Conservation (phyloP, 2,888 invertebrate genomes). For the Acleris laterana region DNA sequence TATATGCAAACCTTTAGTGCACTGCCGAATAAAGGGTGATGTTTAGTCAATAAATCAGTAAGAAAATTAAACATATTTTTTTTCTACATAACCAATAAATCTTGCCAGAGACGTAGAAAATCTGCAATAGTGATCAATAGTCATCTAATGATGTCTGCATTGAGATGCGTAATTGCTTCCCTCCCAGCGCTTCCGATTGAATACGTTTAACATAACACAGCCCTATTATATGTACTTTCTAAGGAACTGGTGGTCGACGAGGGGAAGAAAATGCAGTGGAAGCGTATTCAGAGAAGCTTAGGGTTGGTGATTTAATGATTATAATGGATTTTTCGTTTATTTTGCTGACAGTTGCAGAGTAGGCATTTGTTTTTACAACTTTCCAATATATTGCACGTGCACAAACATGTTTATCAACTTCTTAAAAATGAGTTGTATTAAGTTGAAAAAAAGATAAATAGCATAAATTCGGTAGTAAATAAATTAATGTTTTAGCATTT, state of each 20-base stretch:
- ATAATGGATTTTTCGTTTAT: constrained; percentile 13
- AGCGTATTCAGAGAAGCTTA: constrained; percentile 12
- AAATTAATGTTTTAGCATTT: no score
- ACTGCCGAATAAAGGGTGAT: no score
- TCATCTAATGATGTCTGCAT: constrained; percentile 23
- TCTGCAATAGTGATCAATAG: constrained; percentile 6
- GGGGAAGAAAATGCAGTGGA: constrained; percentile 32
- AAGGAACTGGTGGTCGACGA: constrained; percentile 2
- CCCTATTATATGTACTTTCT: constrained; percentile 20
- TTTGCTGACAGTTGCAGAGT: background rate
- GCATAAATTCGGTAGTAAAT: no score
- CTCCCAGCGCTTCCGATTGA: constrained; percentile 23
- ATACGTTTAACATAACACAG: constrained; percentile 35
- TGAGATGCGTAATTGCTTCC: constrained; percentile 33
- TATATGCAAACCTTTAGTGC: no score
- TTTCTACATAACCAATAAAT: no score
- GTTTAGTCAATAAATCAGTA: no score
- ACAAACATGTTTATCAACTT: no score
- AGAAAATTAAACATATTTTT: no score
- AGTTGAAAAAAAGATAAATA: no score
- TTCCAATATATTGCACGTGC: no score
- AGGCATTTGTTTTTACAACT: background rate
- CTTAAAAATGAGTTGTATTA: no score
- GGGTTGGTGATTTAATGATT: constrained; percentile 14
- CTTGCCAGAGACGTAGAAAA: no score